Evolutionary conservation across 2,113 vertebrate genomes (phyloP), one percentile per base, ranked within the genome.

Genomic region (Tympanuchus pallidicinctus): DNA sequence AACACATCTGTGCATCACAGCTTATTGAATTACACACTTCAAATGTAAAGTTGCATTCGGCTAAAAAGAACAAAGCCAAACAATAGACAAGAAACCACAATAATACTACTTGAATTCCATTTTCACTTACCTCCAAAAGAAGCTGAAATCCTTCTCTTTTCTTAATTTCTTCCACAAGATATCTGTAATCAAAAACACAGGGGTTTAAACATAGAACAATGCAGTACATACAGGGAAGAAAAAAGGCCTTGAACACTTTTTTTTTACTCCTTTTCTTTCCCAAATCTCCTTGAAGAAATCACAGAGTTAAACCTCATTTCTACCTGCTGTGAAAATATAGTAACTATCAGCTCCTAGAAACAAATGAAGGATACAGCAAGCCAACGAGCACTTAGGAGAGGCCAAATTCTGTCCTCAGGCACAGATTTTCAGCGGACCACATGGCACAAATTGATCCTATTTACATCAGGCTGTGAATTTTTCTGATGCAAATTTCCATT

Each of bases 131-230:
- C 95, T 98, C 98, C 81, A 98, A 87, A 76, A 98, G 93, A 90
- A 98, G 95, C 69, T 92, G 97, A 89, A 98, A 98, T 60, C 98
- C 98, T 60, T 98, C 97, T 96, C 97, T 97, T 65, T 97, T 98
- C 96, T 98, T 98, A 81, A 98, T 98, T 97, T 98, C 98, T 9
- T 98, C 97, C 80, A 97, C 98, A 24, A 98, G 94, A 65, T 98
- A 98, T 42, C 98, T 98, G 92, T 59, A 96, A 97, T 95, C 67
- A 61, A 97, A 96, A 92, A 90, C 22, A 45, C 15, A 67, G 48
- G 5, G 6, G 4, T 93, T 93, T 87, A 93, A 74, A 65, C 48
- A 40, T 14, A 12, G 47, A 88, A 88, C 36, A 82, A 52, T 78
- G 56, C 5, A 74, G 61, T 25, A 75, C 11, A 57, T 43, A 42